phyloP scores from a whole-genome alignment of 2,888 invertebrate species.

The Spodoptera exigua region DNA sequence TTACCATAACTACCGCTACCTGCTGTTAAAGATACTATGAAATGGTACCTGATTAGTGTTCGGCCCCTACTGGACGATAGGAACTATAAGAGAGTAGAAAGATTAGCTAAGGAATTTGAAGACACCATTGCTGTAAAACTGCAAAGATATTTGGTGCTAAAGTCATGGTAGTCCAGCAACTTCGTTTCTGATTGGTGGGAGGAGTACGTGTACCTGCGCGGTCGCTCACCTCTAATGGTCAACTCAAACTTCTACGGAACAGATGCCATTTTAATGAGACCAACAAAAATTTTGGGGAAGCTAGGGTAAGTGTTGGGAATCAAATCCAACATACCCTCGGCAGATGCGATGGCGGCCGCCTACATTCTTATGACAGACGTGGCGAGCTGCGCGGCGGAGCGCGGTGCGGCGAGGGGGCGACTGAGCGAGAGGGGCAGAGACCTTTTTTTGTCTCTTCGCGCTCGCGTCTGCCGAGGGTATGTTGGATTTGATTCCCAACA shows the following conservation, averaged over 20 bases:
- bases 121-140: slow-evolving; percentile 96
- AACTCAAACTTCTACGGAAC: slow-evolving; percentile 99
- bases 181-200: slow-evolving; percentile 99
- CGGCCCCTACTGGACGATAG: slow-evolving; percentile 96
- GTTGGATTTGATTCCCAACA: no score
- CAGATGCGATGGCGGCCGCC: no score
- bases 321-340: no score
- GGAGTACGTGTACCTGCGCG: slow-evolving; percentile 98
- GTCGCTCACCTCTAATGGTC: slow-evolving; percentile 98
- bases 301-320: no score
- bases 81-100: slow-evolving; percentile 95
- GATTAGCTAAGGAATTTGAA: slow-evolving; percentile 95
- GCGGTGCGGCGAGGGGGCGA: no score
- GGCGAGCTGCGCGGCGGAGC: no score
- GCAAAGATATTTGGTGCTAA: slow-evolving; percentile 97
- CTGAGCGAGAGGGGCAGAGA: no score
- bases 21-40: slow-evolving; percentile 95
- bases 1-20: slow-evolving; percentile 98
- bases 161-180: slow-evolving; percentile 97
- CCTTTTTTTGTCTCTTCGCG: no score
- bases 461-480: no score
- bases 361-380: no score
- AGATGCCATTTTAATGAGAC: slow-evolving; percentile 95
- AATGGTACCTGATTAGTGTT: slow-evolving; percentile 97
- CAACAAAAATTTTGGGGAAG: slow-evolving; percentile 91